Conservation (phyloP, 2,113 vertebrate genomes). For the Petrocephalus zakoni region DNA sequence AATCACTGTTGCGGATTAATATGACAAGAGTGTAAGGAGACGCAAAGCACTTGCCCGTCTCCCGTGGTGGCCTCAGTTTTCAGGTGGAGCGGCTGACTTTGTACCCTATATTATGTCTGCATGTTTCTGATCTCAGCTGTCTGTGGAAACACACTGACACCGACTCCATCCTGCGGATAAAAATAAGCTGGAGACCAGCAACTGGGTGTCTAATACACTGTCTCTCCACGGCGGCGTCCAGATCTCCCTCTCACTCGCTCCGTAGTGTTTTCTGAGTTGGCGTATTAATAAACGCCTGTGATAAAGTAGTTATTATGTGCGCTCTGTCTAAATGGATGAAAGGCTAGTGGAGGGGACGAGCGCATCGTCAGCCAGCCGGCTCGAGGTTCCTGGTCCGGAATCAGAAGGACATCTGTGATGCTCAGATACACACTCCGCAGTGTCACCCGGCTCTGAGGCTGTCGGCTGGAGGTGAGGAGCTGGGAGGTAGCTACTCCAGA, state of each 20-base stretch:
- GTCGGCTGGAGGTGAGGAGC: not conserved
- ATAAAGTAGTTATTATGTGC: not conserved
- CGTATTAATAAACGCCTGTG: not conserved
- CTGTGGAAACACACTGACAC: not conserved
- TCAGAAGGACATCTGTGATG: not conserved
- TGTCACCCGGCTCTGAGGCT: not conserved
- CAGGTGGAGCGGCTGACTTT: not conserved
- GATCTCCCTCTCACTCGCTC: not conserved
- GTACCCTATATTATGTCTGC: not conserved
- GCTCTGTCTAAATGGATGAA: not conserved
- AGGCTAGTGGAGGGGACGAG: not conserved
- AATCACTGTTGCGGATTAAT: not conserved
- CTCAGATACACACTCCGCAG: not conserved
- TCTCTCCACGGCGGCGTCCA: not conserved
- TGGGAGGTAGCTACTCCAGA: not conserved
- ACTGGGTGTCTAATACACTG: not conserved
- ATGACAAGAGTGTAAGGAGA: not conserved
- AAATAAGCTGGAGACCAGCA: not conserved
- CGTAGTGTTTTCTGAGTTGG: not conserved
- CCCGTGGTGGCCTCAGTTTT: not conserved
- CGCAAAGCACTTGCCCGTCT: not conserved
- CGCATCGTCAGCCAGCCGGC: not conserved
- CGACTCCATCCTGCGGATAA: not conserved
- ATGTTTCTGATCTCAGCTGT: not conserved
- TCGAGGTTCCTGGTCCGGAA: not conserved